Percentiles rank a stretch among this genome's conserved stretches.
Conservation (phyloP, 35 echinoderm and acorn worm genomes). For the Lytechinus variegatus region DNA sequence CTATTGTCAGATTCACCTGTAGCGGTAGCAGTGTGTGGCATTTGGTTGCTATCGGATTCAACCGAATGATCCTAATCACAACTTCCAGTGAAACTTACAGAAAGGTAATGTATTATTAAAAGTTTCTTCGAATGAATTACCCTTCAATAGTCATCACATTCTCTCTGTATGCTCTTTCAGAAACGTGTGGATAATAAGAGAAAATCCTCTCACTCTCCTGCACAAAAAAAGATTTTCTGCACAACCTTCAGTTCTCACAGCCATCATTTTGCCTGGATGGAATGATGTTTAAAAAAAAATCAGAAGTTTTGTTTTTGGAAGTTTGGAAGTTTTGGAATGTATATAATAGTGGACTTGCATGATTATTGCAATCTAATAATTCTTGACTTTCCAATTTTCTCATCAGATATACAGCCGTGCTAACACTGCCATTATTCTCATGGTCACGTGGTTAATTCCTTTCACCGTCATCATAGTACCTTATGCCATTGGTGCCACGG, state of each 20-base stretch:
- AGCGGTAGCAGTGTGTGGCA: conserved; percentile 82
- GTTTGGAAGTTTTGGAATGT: no score
- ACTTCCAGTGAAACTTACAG: conserved; percentile 66
- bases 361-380: not conserved
- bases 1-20: conserved; percentile 78
- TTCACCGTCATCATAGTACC: not conserved
- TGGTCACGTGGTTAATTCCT: conserved; percentile 27
- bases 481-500: not conserved
- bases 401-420: not conserved
- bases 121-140: no score
- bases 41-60: conserved; percentile 79
- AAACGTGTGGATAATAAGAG: no score
- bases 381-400: not conserved
- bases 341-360: no score
- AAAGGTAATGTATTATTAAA: not conserved
- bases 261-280: no score
- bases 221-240: no score
- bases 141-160: no score
- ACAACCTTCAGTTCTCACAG: no score
- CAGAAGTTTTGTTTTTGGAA: no score
- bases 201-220: no score
- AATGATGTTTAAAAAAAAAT: no score
- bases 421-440: conserved; percentile 13
- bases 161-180: no score
- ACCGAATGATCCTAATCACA: conserved; percentile 75